Evolutionary conservation across 2,888 invertebrate species (phyloP).

Genomic region (Pristionchus maxplancki): DNA sequence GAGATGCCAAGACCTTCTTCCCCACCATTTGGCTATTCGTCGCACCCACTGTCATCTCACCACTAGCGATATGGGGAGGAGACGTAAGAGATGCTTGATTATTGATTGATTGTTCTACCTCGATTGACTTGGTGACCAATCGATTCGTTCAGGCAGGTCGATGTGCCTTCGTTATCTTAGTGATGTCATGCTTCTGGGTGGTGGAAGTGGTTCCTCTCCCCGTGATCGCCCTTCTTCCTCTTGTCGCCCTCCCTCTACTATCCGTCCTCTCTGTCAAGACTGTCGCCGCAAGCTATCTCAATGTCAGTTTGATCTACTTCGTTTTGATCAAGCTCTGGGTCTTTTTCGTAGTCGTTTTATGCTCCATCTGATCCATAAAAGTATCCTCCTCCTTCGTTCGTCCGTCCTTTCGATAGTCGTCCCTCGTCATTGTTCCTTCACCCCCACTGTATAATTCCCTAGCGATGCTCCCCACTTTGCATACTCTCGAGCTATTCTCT

Average conservation of each 20-base stretch:
- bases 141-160: conserved; percentile 52
- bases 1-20: conserved; percentile 51
- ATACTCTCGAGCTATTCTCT: not conserved
- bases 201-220: conserved; percentile 68
- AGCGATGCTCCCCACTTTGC: not conserved
- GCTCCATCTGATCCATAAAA: not conserved
- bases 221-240: conserved; percentile 68
- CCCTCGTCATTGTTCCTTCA: not conserved
- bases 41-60: conserved; percentile 23
- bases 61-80: conserved; percentile 48
- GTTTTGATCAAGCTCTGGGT: no score
- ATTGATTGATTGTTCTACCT: not conserved
- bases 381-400: not conserved
- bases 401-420: not conserved
- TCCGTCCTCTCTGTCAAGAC: conserved; percentile 63
- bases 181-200: conserved; percentile 70
- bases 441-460: not conserved
- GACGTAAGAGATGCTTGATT: not conserved
- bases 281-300: conserved; percentile 66
- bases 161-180: conserved; percentile 66
- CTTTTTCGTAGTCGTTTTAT: not conserved
- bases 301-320: conserved; percentile 55
- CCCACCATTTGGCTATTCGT: conserved; percentile 50
- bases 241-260: conserved; percentile 67
- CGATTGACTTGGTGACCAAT: no score